These are phyloP conservation scores for Garra rufa DNA, from an alignment of 2,113 vertebrate species.

Conservation along the genomic window DNA sequence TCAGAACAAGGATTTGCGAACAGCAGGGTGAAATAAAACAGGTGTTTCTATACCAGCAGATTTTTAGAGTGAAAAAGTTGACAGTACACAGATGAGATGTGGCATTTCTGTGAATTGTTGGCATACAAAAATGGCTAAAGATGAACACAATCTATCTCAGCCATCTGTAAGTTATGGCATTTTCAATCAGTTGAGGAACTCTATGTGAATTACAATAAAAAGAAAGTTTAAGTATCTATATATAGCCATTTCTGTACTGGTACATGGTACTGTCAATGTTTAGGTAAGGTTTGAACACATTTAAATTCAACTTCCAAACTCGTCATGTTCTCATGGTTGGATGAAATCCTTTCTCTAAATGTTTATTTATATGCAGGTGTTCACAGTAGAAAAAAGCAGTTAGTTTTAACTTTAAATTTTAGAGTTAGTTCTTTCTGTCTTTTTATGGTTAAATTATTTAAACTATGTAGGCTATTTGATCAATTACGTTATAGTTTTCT, in stretches of 20 bases:
- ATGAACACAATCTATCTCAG: constrained; percentile 20
- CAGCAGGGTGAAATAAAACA: constrained; percentile 19
- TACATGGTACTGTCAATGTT: too few species aligned
- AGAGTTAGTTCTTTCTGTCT: background rate
- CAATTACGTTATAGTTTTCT: background rate
- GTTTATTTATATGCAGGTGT: background rate
- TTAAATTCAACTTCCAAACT: background rate
- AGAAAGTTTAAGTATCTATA: background rate
- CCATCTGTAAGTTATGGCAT: constrained; percentile 37
- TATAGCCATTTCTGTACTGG: background rate
- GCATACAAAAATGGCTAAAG: constrained; percentile 45
- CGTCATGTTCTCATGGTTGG: background rate
- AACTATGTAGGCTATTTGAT: too few species aligned
- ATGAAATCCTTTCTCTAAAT: background rate
- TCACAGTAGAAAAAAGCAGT: background rate
- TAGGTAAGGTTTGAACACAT: background rate
- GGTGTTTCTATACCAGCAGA: constrained; percentile 40
- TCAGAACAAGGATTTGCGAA: constrained; percentile 10
- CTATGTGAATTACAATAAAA: background rate
- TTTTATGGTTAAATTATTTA: constrained; percentile 6
- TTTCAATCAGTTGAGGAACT: background rate
- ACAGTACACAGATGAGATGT: constrained; percentile 47
- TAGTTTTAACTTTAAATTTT: background rate
- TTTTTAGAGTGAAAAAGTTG: constrained; percentile 23
- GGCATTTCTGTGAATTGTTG: constrained; percentile 32